Base-by-base conservation (phyloP, 1,140 invertebrate species). In the Elysia chlorotica region DNA sequence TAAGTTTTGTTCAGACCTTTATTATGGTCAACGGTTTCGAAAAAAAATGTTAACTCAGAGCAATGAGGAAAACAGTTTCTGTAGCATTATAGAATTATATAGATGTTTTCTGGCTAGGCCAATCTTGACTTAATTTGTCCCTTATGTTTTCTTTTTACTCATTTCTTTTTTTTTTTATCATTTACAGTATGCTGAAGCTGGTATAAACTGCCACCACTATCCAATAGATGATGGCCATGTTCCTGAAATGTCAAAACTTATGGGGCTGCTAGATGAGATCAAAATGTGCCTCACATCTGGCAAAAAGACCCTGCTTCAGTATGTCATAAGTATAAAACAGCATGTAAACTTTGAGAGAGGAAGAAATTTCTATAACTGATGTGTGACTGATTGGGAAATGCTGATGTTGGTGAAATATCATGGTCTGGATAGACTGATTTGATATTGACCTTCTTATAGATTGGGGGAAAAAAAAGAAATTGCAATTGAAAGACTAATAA, bases 231-330 rank as follows among this genome's bases (percentile, higher is more conserved):
- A 85, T 73, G 82, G 82, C 2, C 67, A 74, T 28, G 71, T 74
- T n/a, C 81, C 82, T 5, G 48, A 48, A 6, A 77, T 79, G 2
- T 35, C 28, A 2, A 66, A 54, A 0, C 67, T 85, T 19, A 68
- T 83, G 41, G 78, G 82, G 65, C 83, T 85, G 57, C 21, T 82
- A 5, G 83, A 83, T 30, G 78, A 82, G 30, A 56, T 85, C n/a
- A 65, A 76, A 31, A 37, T 80, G 17, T 71, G 68, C 56, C 33
- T 83, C 1, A 71, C 73, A 33, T 76, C 79, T 62, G 78, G 76
- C 19, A 78, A 71, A 31, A 83, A 81, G 72, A 68, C 79, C 59
- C 57, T 85, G 33, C 65, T 85, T 61, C 83, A 85, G 83, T 85
- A 76, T 74, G 82, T 73, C n/a, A n/a, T n/a, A n/a, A n/a, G n/a